Percentiles rank a stretch among this genome's conserved stretches.
Conservation (phyloP, 2,888 invertebrate genomes). For the Hedychridium roseum region DNA sequence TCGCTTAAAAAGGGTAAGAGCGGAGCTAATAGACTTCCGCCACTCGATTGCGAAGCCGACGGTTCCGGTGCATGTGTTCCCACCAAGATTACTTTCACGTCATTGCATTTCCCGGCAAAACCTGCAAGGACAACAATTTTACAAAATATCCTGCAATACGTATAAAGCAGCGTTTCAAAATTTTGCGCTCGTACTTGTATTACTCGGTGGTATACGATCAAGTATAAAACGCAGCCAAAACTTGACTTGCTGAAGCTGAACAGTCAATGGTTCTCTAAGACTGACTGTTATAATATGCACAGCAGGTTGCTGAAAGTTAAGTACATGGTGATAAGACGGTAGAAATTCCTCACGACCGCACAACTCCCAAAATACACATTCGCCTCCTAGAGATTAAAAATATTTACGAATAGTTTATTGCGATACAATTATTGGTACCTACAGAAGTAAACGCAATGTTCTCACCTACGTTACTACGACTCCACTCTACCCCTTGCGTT, state of each 20-base stretch:
- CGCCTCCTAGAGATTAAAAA: conserved; percentile 59
- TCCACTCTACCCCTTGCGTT: conserved; percentile 60
- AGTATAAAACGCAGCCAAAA: conserved; percentile 81
- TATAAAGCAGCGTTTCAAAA: too few relatives aligned
- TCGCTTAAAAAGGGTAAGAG: conserved; percentile 57
- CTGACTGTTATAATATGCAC: conserved; percentile 74
- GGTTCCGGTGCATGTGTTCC: conserved; percentile 61
- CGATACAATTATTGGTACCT: conserved; percentile 6
- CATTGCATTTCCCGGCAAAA: conserved; percentile 57
- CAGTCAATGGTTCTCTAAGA: conserved; percentile 72
- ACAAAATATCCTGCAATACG: not conserved
- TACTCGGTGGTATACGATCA: conserved; percentile 71
- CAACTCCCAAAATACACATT: conserved; percentile 75
- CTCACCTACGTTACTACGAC: conserved; percentile 57
- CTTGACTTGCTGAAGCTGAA: conserved; percentile 73
- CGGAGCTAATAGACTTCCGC: conserved; percentile 53
- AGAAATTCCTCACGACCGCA: conserved; percentile 79
- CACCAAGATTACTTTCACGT: conserved; percentile 58
- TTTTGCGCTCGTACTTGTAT: conserved; percentile 69
- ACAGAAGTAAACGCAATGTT: not conserved
- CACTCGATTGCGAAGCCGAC: conserved; percentile 50
- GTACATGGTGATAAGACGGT: conserved; percentile 76
- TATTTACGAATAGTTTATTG: too few relatives aligned
- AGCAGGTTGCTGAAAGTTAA: conserved; percentile 65
- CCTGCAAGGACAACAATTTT: conserved; percentile 33